Conservation (phyloP, 2,797 vertebrate genomes). For the Sardinella longiceps region DNA sequence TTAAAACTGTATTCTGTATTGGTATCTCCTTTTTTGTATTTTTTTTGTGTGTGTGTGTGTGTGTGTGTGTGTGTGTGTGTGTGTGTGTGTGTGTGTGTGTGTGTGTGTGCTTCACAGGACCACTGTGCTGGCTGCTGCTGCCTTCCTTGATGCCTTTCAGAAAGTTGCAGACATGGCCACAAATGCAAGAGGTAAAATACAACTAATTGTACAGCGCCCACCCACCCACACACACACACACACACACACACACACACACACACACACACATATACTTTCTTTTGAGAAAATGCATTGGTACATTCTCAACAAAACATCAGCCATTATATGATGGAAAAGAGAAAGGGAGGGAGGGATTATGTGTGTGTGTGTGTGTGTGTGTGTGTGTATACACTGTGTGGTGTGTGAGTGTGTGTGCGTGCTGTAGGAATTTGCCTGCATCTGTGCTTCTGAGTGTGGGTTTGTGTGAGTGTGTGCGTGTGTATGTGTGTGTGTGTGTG, state of each 20-base stretch:
- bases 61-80: conserved; percentile 31
- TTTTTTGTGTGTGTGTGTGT: neutral
- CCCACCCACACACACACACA: neutral
- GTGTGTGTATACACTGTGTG: neutral
- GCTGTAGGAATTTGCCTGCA: neutral
- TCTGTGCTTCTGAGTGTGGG: neutral
- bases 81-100: conserved; percentile 44
- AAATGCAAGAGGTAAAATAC: conserved; percentile 89
- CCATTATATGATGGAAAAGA: neutral
- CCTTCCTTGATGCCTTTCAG: conserved; percentile 98
- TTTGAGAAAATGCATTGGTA: neutral
- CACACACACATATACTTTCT: neutral
- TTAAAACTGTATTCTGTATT: neutral
- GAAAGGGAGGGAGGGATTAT: neutral
- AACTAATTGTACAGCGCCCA: neutral
- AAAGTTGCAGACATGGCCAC: conserved; percentile 98
- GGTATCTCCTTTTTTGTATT: neutral
- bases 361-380: neutral
- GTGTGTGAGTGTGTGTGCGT: neutral
- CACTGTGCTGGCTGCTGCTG: conserved; percentile 90
- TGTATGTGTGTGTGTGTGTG: neutral
- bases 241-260: neutral
- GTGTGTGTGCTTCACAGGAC: conserved; percentile 77
- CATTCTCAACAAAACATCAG: neutral
- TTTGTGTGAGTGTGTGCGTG: neutral